Conservation (phyloP, 2,113 vertebrate genomes). For the Platichthys stellatus region DNA sequence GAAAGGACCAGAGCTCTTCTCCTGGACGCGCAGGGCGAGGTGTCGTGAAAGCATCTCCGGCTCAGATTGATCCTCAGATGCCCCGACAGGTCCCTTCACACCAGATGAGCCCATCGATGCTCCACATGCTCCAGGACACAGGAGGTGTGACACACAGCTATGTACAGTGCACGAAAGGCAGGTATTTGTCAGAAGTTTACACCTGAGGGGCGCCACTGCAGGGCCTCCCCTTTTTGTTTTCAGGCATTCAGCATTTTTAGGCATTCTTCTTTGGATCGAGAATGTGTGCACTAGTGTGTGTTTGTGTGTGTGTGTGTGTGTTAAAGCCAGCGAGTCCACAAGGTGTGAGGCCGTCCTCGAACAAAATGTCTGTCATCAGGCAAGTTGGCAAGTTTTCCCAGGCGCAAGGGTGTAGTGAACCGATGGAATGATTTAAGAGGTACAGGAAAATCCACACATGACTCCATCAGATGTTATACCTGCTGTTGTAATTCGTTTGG, state of each 20-base stretch:
- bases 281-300: conserved; percentile 51
- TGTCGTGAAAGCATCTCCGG: conserved; percentile 43
- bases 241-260: conserved; percentile 67
- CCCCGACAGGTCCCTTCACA: conserved; percentile 66
- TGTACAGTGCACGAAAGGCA: conserved; percentile 73
- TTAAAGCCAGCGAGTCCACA: conserved; percentile 48
- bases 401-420: conserved; percentile 28
- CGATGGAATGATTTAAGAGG: conserved; percentile 32
- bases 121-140: conserved; percentile 36
- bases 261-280: conserved; percentile 76
- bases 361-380: conserved; percentile 28
- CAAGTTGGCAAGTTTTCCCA: conserved; percentile 50
- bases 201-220: conserved; percentile 42
- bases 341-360: conserved; percentile 17
- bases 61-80: conserved; percentile 63
- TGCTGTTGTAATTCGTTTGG: conserved; percentile 40
- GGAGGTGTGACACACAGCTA: conserved; percentile 64
- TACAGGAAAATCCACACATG: conserved; percentile 34
- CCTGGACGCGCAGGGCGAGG: conserved; percentile 32
- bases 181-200: conserved; percentile 48
- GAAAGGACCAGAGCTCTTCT: conserved; percentile 34
- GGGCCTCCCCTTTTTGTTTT: conserved; percentile 42
- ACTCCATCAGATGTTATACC: conserved; percentile 23
- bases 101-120: conserved; percentile 38
- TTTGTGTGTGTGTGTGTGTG: conserved; percentile 37